phyloP scores from a whole-genome alignment of 2,113 vertebrate species.

The Gadus chalcogrammus region DNA sequence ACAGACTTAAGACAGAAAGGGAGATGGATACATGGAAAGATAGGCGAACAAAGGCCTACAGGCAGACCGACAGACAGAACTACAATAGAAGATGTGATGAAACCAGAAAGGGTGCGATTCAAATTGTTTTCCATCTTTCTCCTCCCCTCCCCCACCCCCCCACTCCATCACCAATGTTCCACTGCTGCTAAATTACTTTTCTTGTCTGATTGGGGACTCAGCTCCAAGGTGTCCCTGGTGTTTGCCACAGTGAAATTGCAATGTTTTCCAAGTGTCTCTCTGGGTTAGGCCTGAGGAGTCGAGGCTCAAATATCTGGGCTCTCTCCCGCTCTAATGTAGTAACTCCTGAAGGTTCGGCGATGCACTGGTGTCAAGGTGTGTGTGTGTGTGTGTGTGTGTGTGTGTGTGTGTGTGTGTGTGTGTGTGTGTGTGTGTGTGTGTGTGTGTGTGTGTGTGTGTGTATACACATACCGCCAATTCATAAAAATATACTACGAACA shows the following conservation, averaged over 20 bases:
- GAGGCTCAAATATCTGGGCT: conserved; percentile 21
- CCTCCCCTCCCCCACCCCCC: conserved; percentile 32
- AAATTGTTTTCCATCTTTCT: conserved; percentile 26
- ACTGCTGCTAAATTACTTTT: conserved; percentile 72
- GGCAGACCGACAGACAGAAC: conserved; percentile 5
- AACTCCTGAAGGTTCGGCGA: too few species aligned
- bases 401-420: not conserved
- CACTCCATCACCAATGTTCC: conserved; percentile 49
- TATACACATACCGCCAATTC: not conserved
- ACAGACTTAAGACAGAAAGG: conserved; percentile 36
- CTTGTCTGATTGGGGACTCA: conserved; percentile 67
- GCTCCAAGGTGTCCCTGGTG: conserved; percentile 61
- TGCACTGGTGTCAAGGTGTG: too few species aligned
- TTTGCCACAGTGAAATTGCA: conserved; percentile 68
- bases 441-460: not conserved
- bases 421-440: not conserved
- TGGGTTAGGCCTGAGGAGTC: conserved; percentile 54
- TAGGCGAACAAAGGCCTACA: not conserved
- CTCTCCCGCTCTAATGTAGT: conserved; percentile 8
- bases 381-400: not conserved
- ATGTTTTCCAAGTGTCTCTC: conserved; percentile 70
- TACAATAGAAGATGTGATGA: conserved; percentile 6
- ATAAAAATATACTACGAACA: too few species aligned
- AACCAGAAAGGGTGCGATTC: conserved; percentile 24
- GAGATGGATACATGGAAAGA: conserved; percentile 39